Evolutionary conservation across 2,888 invertebrate genomes (phyloP), one percentile per base, ranked within the genome.

Genomic region (Dryococelus australis): DNA sequence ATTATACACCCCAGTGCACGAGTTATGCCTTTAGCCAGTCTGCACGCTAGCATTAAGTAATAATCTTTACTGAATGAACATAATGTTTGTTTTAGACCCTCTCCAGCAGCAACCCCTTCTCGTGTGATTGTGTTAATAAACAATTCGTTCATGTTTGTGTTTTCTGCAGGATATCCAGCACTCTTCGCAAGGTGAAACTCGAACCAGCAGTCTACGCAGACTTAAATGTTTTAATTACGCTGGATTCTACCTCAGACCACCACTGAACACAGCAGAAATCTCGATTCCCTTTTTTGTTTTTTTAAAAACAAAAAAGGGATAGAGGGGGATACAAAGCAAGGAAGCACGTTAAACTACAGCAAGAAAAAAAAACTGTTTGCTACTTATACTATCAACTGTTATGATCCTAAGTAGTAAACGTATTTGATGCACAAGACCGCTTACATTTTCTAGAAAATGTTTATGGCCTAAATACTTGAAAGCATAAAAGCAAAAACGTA

Each of bases 251-350:
- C 65, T n/a, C 65, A 20, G 3, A 65, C 65, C 28, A 85, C 79
- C 28, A 51, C 85, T 85, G 87, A 85, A 87, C 12, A 85, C 51
- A 53, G 87, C 81, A 79, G 51, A 80, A 85, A 87, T 87, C 87
- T 87, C 87, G 87, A 87, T 35, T 87, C 87, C 87, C 87, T 87
- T 87, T 87, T 87, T 87, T 87, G 87, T 87, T 87, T 87, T 87
- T 87, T 47, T 85, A 80, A 79, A 87, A 87, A 87, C 87, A 87
- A 87, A 87, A 87, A 81, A 87, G 87, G 87, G 87, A 87, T 87
- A 87, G 87, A 87, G 87, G 85, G 85, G 43, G 53, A 47, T 80
- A 85, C 80, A 87, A 28, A 85, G 65, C 43, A 43, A 53, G 81
- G 26, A 83, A 43, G 43, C 24, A 65, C 20, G 35, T 28, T 43